Percentiles rank a stretch among this genome's conserved stretches.
Evolutionary conservation across 2,797 vertebrate species (phyloP).

Genomic region (Manis javanica): DNA sequence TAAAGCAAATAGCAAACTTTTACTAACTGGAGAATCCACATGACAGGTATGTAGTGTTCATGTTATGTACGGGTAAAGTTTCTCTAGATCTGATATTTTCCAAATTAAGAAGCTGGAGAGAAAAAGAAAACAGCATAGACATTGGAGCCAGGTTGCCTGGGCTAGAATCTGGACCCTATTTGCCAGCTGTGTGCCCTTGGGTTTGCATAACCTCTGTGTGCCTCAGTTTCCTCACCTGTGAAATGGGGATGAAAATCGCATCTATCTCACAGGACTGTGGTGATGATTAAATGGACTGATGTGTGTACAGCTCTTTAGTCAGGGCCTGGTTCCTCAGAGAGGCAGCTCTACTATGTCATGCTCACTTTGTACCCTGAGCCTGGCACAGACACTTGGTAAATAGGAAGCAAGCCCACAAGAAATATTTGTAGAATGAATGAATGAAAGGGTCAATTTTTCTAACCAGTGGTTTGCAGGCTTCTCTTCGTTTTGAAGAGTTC

Average conservation of each 20-base stretch:
- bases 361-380: background rate
- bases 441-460: slow-evolving; percentile 47
- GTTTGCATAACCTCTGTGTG: background rate
- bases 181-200: background rate
- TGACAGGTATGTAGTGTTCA: background rate
- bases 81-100: background rate
- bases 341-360: background rate
- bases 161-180: background rate
- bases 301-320: background rate
- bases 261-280: background rate
- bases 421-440: slow-evolving; percentile 50
- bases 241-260: background rate
- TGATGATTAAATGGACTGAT: background rate
- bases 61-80: background rate
- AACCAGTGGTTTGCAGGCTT: background rate
- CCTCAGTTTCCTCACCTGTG: background rate
- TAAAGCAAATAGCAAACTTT: background rate
- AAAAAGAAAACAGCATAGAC: background rate
- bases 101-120: background rate
- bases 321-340: background rate
- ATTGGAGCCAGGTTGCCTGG: background rate
- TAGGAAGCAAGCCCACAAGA: background rate
- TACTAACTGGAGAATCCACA: background rate
- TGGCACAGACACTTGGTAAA: background rate
- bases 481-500: slow-evolving; percentile 54